phyloP scores from a whole-genome alignment of 2,797 vertebrate species.

The Schizopygopsis pylzovi region DNA sequence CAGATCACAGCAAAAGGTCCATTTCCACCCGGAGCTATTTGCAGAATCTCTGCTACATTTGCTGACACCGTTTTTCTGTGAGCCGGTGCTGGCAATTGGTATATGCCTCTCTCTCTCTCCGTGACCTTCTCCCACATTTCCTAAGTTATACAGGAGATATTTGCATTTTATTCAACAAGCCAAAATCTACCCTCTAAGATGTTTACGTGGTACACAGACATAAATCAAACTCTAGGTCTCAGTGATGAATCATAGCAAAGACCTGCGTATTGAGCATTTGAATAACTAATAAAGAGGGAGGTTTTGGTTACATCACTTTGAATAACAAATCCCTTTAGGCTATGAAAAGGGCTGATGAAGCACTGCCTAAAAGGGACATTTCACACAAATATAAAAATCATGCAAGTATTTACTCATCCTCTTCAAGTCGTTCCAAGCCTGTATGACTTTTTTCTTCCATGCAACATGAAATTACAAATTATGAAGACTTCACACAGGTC shows the following conservation, averaged over 20 bases:
- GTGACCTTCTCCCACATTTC: slow-evolving; percentile 43
- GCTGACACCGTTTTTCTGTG: slow-evolving; percentile 18
- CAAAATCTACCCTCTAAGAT: slow-evolving; percentile 32
- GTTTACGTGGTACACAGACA: background rate
- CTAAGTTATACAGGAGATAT: slow-evolving; percentile 24
- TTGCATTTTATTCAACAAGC: slow-evolving; percentile 26
- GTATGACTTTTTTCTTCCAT: background rate
- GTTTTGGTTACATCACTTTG: slow-evolving; percentile 23
- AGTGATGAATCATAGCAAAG: slow-evolving; percentile 23
- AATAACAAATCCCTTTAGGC: slow-evolving; percentile 18
- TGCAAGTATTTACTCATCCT: background rate
- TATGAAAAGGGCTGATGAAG: slow-evolving; percentile 1
- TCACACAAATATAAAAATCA: slow-evolving; percentile 9
- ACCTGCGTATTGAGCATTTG: slow-evolving; percentile 14
- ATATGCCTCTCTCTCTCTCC: slow-evolving; percentile 21
- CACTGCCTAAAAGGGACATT: background rate
- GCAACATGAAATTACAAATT: background rate
- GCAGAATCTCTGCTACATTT: slow-evolving; percentile 23
- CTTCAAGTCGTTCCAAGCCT: background rate
- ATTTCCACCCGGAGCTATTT: slow-evolving; percentile 16
- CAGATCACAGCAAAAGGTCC: slow-evolving; percentile 1
- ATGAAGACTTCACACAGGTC: background rate
- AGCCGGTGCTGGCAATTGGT: background rate
- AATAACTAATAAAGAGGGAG: slow-evolving; percentile 9
- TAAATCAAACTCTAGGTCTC: slow-evolving; percentile 14